phyloP scores from a whole-genome alignment of 2,113 vertebrate species.

The Ictalurus punctatus region DNA sequence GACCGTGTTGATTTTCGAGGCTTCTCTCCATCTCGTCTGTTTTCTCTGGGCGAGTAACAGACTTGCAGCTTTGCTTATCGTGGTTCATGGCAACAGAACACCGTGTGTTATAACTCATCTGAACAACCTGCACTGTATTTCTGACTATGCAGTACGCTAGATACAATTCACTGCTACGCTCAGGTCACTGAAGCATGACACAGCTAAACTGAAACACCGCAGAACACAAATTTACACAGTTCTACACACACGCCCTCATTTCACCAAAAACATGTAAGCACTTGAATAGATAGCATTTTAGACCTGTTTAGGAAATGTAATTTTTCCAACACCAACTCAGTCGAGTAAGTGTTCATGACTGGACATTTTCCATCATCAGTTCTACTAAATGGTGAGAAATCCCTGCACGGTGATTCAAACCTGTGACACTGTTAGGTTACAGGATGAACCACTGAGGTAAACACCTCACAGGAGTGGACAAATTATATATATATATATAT shows the following conservation, averaged over 20 bases:
- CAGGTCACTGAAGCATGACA: background rate
- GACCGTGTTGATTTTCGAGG: background rate
- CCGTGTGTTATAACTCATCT: background rate
- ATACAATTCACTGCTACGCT: constrained; percentile 19
- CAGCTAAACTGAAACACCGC: background rate
- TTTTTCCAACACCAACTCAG: no score
- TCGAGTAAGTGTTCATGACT: no score
- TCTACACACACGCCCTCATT: background rate
- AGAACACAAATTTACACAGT: background rate
- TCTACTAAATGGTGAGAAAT: no score
- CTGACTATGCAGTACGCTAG: background rate
- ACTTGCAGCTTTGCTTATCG: constrained; percentile 9
- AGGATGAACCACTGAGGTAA: no score
- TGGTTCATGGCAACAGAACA: background rate
- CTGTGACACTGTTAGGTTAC: no score
- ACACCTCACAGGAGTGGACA: no score
- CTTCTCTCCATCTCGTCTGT: background rate
- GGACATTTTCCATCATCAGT: no score
- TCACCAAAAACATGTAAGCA: no score
- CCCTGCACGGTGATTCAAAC: no score
- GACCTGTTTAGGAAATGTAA: no score
- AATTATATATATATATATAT: no score
- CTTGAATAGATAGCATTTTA: no score
- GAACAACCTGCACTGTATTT: background rate
- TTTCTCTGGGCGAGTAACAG: background rate